These are phyloP conservation scores for Labeo catla DNA, from an alignment of 2,113 vertebrate species.

Conservation along the genomic window DNA sequence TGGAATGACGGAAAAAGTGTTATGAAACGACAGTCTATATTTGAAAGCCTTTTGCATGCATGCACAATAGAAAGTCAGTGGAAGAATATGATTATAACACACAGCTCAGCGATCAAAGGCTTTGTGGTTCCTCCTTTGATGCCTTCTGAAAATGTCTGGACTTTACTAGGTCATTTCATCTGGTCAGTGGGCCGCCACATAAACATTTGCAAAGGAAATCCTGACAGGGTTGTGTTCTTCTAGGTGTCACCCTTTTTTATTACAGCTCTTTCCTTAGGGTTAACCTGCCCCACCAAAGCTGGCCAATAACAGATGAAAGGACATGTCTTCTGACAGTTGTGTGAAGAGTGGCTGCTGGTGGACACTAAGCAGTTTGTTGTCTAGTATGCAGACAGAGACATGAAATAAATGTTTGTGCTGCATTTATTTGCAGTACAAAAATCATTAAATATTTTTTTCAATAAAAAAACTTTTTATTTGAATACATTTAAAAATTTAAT, in stretches of 20 bases:
- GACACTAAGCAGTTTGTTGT: neutral
- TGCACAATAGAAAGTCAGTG: neutral
- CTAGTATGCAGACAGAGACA: neutral
- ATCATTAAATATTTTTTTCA: too few relatives aligned
- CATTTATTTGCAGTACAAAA: too few relatives aligned
- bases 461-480: too few relatives aligned
- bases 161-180: constrained; percentile 21
- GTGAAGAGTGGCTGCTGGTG: neutral
- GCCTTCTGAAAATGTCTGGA: neutral
- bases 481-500: too few relatives aligned
- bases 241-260: constrained; percentile 21
- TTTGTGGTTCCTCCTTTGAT: neutral
- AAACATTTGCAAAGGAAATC: constrained; percentile 3
- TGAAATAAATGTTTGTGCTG: neutral
- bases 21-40: constrained; percentile 56
- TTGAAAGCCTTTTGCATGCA: constrained; percentile 16
- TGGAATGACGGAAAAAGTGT: constrained; percentile 34
- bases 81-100: neutral
- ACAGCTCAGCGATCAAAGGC: neutral
- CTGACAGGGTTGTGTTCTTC: constrained; percentile 28
- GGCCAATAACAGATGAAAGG: constrained; percentile 62
- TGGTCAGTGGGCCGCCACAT: neutral
- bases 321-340: constrained; percentile 65
- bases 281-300: constrained; percentile 43
- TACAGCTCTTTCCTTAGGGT: constrained; percentile 18